phyloP scores from a whole-genome alignment of 2,888 invertebrate genomes.

The Caenorhabditis angaria region DNA sequence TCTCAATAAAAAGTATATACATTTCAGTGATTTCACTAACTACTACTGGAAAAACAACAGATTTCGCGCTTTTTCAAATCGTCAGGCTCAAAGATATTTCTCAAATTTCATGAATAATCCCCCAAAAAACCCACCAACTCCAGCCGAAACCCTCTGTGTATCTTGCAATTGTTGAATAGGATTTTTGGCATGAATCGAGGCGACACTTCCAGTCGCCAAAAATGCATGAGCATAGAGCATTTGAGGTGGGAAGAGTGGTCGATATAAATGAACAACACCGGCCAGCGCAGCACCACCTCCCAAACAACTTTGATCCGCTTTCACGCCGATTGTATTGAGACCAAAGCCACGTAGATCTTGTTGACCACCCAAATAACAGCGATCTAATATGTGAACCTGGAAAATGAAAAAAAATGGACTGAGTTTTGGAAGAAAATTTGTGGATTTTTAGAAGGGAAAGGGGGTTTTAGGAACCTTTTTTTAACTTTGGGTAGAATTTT shows the following conservation, averaged over 20 bases:
- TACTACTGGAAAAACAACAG: too few relatives aligned
- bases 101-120: background rate
- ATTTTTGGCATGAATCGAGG: slow-evolving; percentile 58
- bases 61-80: too few relatives aligned
- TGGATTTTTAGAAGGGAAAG: too few relatives aligned
- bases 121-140: slow-evolving; percentile 73
- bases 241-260: slow-evolving; percentile 79
- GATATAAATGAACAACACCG: slow-evolving; percentile 85
- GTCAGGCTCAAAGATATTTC: too few relatives aligned
- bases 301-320: slow-evolving; percentile 78
- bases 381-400: slow-evolving; percentile 70
- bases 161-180: slow-evolving; percentile 60
- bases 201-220: slow-evolving; percentile 77
- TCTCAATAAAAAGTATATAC: too few relatives aligned
- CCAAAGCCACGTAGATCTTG: slow-evolving; percentile 87
- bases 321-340: slow-evolving; percentile 77
- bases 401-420: background rate
- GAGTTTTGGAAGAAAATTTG: background rate
- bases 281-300: slow-evolving; percentile 84
- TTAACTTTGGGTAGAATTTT: too few relatives aligned
- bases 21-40: too few relatives aligned
- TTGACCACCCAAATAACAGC: slow-evolving; percentile 89
- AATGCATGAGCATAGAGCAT: slow-evolving; percentile 89
- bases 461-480: too few relatives aligned
- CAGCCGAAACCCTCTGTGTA: slow-evolving; percentile 79